Conservation (phyloP, 30 jellyfish, hydroid and myxozoan genomes). For the Cassiopea andromeda region DNA sequence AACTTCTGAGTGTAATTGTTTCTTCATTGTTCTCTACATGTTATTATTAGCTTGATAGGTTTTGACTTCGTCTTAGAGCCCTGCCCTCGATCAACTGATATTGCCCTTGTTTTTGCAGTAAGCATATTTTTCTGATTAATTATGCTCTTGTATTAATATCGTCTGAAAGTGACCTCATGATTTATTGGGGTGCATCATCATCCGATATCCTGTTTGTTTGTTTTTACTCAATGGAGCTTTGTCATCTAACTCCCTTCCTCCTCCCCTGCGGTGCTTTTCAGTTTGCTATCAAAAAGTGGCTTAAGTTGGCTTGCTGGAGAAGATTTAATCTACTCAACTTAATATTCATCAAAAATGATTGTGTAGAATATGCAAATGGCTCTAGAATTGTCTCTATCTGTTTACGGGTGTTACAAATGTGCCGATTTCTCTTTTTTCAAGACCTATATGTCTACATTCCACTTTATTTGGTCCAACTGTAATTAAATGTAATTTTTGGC, state of each 20-base stretch:
- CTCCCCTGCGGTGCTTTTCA: constrained; percentile 7
- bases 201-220: constrained; percentile 15
- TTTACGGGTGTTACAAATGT: no score
- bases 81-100: background rate
- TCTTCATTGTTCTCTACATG: background rate
- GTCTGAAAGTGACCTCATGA: background rate
- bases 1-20: background rate
- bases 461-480: background rate
- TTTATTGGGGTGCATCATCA: constrained; percentile 14
- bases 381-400: background rate
- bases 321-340: constrained; percentile 1
- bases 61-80: background rate
- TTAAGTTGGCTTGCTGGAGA: constrained; percentile 5
- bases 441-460: background rate
- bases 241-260: constrained; percentile 1
- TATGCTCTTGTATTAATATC: background rate
- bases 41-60: no score
- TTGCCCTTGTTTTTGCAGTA: background rate
- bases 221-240: background rate
- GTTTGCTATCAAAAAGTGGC: background rate
- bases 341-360: background rate
- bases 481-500: background rate
- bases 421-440: no score
- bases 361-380: background rate
- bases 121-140: background rate